Evolutionary conservation across 1,140 invertebrate species (phyloP).

Genomic region (Orussus abietinus): DNA sequence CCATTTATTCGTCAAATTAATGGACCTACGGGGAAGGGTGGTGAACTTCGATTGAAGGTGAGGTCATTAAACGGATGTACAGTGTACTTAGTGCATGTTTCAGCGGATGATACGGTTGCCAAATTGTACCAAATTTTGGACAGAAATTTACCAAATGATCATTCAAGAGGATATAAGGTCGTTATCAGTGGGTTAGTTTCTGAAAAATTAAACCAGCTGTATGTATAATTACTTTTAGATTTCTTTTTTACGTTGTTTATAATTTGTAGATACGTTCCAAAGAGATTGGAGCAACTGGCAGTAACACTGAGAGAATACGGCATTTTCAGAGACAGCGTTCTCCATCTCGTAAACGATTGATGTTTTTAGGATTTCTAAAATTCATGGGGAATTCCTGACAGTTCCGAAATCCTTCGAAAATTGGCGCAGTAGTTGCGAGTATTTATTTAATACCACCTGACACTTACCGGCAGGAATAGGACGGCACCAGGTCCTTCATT

Average conservation of each 20-base stretch:
- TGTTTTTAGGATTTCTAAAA: conserved; percentile 10
- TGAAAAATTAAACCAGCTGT: too few relatives aligned
- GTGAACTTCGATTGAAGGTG: conserved; percentile 43
- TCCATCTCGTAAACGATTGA: conserved; percentile 40
- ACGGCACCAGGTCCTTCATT: too few relatives aligned
- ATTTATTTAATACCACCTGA: too few relatives aligned
- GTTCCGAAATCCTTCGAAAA: too few relatives aligned
- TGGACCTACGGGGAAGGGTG: conserved; percentile 27
- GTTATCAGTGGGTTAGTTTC: conserved; percentile 38
- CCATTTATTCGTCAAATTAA: conserved; percentile 38
- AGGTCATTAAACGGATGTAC: conserved; percentile 42
- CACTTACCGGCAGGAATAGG: too few relatives aligned
- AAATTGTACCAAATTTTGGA: conserved; percentile 41
- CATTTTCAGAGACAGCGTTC: conserved; percentile 39
- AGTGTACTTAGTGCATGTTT: conserved; percentile 39
- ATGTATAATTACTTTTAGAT: too few relatives aligned
- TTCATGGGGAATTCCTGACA: too few relatives aligned
- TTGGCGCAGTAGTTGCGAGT: too few relatives aligned
- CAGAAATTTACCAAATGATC: conserved; percentile 24
- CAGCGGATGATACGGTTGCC: conserved; percentile 33
- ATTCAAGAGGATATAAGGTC: conserved; percentile 34
- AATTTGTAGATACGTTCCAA: conserved; percentile 31
- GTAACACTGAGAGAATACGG: conserved; percentile 33
- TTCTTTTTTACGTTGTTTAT: conserved; percentile 6
- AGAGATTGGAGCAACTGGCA: conserved; percentile 28